Percentiles rank a stretch among this genome's conserved stretches.
phyloP scores from a whole-genome alignment of 2,113 vertebrate genomes.

The Tympanuchus pallidicinctus region DNA sequence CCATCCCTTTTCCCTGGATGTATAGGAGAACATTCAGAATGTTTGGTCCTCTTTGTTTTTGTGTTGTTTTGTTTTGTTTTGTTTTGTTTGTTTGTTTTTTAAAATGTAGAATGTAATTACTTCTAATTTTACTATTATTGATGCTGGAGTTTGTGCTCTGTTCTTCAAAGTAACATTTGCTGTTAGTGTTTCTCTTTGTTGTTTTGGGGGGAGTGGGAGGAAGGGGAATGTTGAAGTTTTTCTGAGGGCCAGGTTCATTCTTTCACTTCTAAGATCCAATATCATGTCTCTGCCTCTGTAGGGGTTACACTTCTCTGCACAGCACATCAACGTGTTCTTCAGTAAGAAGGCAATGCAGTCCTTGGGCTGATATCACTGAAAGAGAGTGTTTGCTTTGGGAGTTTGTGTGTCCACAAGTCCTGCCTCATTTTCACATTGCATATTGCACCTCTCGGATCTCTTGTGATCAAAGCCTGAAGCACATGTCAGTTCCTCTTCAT shows the following conservation, averaged over 20 bases:
- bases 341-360: not conserved
- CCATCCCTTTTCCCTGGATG: not conserved
- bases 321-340: not conserved
- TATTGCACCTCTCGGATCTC: not conserved
- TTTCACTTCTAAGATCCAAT: not conserved
- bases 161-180: not conserved
- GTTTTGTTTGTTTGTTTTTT: too few relatives aligned
- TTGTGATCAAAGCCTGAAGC: not conserved
- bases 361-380: not conserved
- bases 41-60: not conserved
- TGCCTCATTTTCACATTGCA: not conserved
- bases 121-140: not conserved
- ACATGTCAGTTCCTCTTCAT: rapidly evolving
- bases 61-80: too few relatives aligned
- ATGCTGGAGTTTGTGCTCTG: not conserved
- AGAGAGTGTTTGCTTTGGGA: not conserved
- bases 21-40: not conserved
- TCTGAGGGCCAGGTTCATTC: not conserved
- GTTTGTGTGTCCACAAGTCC: not conserved
- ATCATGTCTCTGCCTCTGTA: not conserved
- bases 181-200: not conserved
- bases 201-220: not conserved
- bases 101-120: not conserved
- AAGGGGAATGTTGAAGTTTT: not conserved
- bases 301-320: not conserved